phyloP scores from a whole-genome alignment of 2,888 invertebrate genomes.

The Dryomyza anilis region DNA sequence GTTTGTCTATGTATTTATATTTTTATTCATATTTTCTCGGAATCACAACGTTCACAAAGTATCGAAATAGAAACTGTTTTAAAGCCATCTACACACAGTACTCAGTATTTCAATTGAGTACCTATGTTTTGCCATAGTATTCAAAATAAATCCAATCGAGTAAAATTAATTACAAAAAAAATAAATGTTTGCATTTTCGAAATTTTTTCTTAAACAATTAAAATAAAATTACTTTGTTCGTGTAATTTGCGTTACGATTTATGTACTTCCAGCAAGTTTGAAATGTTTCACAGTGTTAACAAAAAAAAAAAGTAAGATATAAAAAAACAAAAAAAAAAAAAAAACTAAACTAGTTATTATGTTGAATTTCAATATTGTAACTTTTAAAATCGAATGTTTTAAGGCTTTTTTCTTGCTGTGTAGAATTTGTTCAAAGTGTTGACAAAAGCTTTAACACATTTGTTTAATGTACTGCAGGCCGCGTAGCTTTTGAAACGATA shows the following conservation, averaged over 20 bases:
- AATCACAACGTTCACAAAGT: slow-evolving; percentile 19
- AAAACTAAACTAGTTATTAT: too few species aligned
- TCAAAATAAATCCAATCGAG: not conserved
- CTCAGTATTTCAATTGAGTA: not conserved
- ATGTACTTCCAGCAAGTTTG: slow-evolving; percentile 25
- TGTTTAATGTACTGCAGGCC: not conserved
- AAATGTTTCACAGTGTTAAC: slow-evolving; percentile 5
- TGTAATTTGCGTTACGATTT: slow-evolving; percentile 25
- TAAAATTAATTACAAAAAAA: not conserved
- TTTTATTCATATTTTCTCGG: not conserved
- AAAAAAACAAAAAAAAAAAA: slow-evolving; percentile 8
- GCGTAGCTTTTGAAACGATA: not conserved
- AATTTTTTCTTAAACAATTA: not conserved
- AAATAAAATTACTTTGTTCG: slow-evolving; percentile 23
- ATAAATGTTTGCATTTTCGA: slow-evolving; percentile 2
- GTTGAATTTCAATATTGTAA: too few species aligned
- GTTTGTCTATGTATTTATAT: not conserved
- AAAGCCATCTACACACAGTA: slow-evolving; percentile 3
- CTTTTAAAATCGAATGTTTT: slow-evolving; percentile 6
- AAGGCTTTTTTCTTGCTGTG: slow-evolving; percentile 7
- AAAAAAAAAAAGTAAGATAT: not conserved
- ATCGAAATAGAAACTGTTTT: not conserved
- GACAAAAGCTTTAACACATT: slow-evolving; percentile 15
- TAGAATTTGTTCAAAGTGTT: not conserved
- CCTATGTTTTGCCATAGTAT: not conserved